Evolutionary conservation across 2,888 invertebrate genomes (phyloP).

Genomic region (Poecilus cupreus): DNA sequence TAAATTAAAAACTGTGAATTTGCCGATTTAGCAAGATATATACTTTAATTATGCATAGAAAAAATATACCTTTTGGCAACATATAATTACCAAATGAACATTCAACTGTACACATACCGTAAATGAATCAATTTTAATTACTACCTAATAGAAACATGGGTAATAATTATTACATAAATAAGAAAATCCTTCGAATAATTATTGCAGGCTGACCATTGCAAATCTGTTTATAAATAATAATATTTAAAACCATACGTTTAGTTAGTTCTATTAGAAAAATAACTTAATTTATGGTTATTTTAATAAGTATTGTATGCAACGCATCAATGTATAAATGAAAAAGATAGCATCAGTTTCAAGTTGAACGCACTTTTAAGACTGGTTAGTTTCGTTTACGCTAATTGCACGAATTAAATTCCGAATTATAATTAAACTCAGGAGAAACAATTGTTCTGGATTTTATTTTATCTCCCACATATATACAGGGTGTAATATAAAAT

Average conservation of each 20-base stretch:
- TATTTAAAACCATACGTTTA: neutral
- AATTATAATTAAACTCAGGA: constrained; percentile 31
- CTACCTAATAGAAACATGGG: neutral
- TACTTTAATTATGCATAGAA: neutral
- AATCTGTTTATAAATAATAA: neutral
- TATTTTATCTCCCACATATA: too few species aligned
- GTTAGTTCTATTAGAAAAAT: neutral
- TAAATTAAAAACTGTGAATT: too few species aligned
- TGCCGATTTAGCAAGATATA: too few species aligned
- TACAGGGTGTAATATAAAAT: too few species aligned
- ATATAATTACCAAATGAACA: neutral
- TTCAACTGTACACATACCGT: neutral
- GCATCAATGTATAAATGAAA: constrained; percentile 10
- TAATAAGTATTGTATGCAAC: constrained; percentile 1
- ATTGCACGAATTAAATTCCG: constrained; percentile 15
- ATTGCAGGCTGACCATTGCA: neutral
- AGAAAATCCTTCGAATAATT: neutral
- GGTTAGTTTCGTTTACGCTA: constrained; percentile 24
- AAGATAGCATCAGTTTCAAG: constrained; percentile 7
- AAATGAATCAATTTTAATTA: neutral
- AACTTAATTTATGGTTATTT: neutral
- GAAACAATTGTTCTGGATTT: too few species aligned
- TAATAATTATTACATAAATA: constrained; percentile 17
- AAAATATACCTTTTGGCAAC: neutral
- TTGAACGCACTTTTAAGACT: neutral